Evolutionary conservation across 2,888 invertebrate species (phyloP), one percentile per base, ranked within the genome.

Genomic region (Dendrolimus houi): DNA sequence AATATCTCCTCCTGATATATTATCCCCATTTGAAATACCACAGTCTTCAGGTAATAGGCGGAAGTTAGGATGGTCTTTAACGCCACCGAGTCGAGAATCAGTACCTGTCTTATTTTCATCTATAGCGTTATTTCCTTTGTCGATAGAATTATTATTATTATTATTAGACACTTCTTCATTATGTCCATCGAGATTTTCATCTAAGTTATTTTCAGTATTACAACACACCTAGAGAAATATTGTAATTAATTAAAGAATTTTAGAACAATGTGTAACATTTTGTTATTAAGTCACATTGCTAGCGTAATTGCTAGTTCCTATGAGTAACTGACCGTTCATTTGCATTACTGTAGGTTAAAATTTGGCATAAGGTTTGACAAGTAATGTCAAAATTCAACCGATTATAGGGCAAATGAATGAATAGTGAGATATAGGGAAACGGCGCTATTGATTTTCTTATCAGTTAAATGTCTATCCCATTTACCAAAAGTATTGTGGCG

Each of bases 1-100:
- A 59, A 87, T 81, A 54, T 92, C 89, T 0, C 95, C 95, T 2
- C 92, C 92, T 40, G 92, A 82, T 55, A 96, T 92, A 66, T 92
- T 92, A 54, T 91, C 85, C 8, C 83, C 78, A 10, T 87, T 85
- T 8, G 92, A 72, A 0, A 77, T 76, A 0, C 95, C 95, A 69
- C 95, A 95, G 0, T 80, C 65, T 2, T 58, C 73, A 1, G 89
- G 83, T 29, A 90, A 53, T 8, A 74, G 59, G 1, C 54, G n/a
- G 8, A 72, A 55, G 54, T 75, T 75, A 3, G 62, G 72, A 55
- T 75, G 75, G 13, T 52, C 56, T 8, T 68, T 60, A 0, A 74
- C 58, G 12, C 3, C 47, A 10, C 47, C 47, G 6, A 10, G 47
- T 47, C 47, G 47, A 47, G 47, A 10, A 12, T 47, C 47, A 10